A percentile compares a stretch with the other conserved stretches of the same genome.
These are phyloP conservation scores for Drosophila acutilabella DNA, from an alignment of 2,888 invertebrate species.

Conservation along the genomic window DNA sequence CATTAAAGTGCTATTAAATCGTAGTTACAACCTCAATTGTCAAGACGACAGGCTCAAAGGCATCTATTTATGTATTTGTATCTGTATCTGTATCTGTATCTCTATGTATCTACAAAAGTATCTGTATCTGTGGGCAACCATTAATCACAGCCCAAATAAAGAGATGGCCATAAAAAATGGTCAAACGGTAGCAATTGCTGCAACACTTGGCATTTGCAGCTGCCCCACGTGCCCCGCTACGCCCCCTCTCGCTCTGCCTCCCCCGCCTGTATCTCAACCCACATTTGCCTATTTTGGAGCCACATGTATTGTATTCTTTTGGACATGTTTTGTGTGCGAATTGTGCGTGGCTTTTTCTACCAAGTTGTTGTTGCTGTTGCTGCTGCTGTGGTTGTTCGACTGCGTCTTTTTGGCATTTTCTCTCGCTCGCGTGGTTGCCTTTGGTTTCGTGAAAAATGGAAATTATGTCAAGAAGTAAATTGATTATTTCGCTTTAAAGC, in stretches of 20 bases:
- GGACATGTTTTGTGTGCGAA: conserved; percentile 61
- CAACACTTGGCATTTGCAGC: conserved; percentile 17
- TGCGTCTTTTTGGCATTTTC: conserved; percentile 45
- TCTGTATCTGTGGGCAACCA: conserved; percentile 45
- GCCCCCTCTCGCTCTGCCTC: not conserved
- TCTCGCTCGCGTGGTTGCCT: conserved; percentile 70
- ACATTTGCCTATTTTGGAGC: conserved; percentile 48
- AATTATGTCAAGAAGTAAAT: conserved; percentile 84
- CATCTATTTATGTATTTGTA: conserved; percentile 36
- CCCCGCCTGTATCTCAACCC: not conserved
- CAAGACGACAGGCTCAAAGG: conserved; percentile 43
- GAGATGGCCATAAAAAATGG: conserved; percentile 61
- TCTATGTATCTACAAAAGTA: conserved; percentile 16
- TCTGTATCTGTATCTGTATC: conserved; percentile 13
- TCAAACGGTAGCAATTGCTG: conserved; percentile 59
- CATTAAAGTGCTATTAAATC: conserved; percentile 82
- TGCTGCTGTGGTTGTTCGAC: conserved; percentile 21
- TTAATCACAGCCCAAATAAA: conserved; percentile 76
- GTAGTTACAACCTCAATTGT: conserved; percentile 71
- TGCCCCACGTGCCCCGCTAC: not conserved
- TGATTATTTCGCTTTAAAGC: conserved; percentile 84
- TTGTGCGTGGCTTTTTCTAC: conserved; percentile 62
- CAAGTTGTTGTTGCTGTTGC: conserved; percentile 1
- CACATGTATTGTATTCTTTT: conserved; percentile 34
- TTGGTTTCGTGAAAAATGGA: conserved; percentile 83